Evolutionary conservation across 2,888 invertebrate species (phyloP).

Genomic region (Aphrophora alni): DNA sequence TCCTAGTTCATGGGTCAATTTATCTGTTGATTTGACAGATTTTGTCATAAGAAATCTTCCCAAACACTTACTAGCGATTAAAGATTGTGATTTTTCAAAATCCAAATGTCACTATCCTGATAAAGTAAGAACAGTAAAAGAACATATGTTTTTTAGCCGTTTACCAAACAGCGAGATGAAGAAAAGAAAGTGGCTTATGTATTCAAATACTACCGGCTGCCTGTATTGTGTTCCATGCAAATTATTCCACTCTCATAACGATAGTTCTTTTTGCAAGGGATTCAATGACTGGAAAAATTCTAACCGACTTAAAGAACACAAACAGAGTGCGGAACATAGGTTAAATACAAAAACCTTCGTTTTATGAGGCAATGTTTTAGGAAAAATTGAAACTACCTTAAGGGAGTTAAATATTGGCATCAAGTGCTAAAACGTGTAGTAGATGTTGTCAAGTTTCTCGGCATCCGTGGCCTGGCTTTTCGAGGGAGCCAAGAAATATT

Average conservation of each 20-base stretch:
- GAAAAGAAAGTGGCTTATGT: constrained; percentile 26
- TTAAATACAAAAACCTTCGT: not conserved
- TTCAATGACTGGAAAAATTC: constrained; percentile 26
- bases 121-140: not conserved
- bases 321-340: constrained; percentile 10
- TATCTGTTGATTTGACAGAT: constrained; percentile 3
- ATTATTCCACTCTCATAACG: constrained; percentile 3
- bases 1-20: constrained; percentile 1
- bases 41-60: not conserved
- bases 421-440: constrained; percentile 45
- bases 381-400: constrained; percentile 11
- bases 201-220: constrained; percentile 2
- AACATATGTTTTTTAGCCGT: not conserved
- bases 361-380: constrained; percentile 12
- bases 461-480: constrained; percentile 42
- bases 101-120: not conserved
- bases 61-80: not conserved
- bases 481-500: constrained; percentile 30
- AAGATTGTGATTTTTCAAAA: not conserved
- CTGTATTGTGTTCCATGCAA: constrained; percentile 8
- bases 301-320: constrained; percentile 2
- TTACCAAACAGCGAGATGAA: constrained; percentile 6
- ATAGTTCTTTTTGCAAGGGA: constrained; percentile 16
- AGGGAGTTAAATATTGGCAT: constrained; percentile 45
- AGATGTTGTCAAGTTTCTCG: constrained; percentile 43